Conservation (phyloP, 1,140 invertebrate species). For the Drosophila elegans region DNA sequence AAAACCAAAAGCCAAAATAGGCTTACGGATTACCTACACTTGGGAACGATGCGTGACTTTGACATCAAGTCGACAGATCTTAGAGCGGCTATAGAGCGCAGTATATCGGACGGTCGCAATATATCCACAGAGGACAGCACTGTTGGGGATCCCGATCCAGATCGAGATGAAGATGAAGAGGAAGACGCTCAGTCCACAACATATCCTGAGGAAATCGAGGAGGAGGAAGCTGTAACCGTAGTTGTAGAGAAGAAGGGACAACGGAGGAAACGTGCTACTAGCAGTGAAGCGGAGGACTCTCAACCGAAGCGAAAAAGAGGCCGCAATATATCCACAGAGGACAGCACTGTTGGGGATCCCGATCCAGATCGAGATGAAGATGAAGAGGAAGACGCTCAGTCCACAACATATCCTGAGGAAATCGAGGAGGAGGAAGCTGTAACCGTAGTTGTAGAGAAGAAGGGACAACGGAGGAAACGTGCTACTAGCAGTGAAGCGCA, state of each 20-base stretch:
- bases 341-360: slow-evolving; percentile 39
- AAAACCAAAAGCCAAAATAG: slow-evolving; percentile 87
- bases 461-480: slow-evolving; percentile 30
- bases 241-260: slow-evolving; percentile 20
- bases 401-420: slow-evolving; percentile 4
- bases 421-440: slow-evolving; percentile 20
- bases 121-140: slow-evolving; percentile 55
- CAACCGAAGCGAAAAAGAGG: slow-evolving; percentile 39
- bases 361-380: slow-evolving; percentile 17
- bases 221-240: slow-evolving; percentile 14
- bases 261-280: slow-evolving; percentile 25
- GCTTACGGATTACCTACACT: slow-evolving; percentile 86
- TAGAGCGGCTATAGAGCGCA: slow-evolving; percentile 85
- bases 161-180: slow-evolving; percentile 16
- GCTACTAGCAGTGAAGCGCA: slow-evolving; percentile 20
- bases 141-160: slow-evolving; percentile 22
- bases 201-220: slow-evolving; percentile 14
- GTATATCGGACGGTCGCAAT: slow-evolving; percentile 63
- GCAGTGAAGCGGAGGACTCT: slow-evolving; percentile 16
- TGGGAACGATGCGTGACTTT: slow-evolving; percentile 87
- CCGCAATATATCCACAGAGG: slow-evolving; percentile 55
- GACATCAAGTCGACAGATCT: slow-evolving; percentile 85
- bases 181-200: slow-evolving; percentile 14
- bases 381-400: slow-evolving; percentile 13
- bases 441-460: slow-evolving; percentile 17